Evolutionary conservation across 1,140 invertebrate genomes (phyloP).

Genomic region (Drosophila virilis): DNA sequence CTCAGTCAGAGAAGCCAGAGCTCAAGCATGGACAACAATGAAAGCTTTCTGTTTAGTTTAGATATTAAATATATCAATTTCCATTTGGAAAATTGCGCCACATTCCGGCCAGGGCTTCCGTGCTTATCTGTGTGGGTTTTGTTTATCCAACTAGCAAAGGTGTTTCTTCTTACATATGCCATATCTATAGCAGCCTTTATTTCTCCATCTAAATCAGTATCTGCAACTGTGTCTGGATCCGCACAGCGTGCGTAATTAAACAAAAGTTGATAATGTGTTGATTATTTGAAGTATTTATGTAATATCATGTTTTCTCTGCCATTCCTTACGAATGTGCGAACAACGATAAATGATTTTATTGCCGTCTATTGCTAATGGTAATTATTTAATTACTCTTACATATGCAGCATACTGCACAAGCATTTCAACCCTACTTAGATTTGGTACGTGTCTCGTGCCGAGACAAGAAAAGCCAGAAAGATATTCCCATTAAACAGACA

Average conservation of each 20-base stretch:
- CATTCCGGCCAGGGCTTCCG: not conserved
- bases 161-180: conserved; percentile 14
- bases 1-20: conserved; percentile 2
- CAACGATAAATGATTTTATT: conserved; percentile 24
- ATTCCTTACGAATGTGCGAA: not conserved
- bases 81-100: conserved; percentile 67
- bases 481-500: conserved; percentile 17
- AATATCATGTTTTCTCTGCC: conserved; percentile 41
- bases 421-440: not conserved
- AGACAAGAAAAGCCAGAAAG: not conserved
- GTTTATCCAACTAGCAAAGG: not conserved
- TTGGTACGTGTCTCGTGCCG: not conserved
- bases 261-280: conserved; percentile 79
- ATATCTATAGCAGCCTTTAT: conserved; percentile 18
- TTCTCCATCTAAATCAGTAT: conserved; percentile 22
- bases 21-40: conserved; percentile 30
- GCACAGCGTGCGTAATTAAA: conserved; percentile 65
- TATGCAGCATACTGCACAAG: conserved; percentile 6
- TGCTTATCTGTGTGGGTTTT: not conserved
- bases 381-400: conserved; percentile 77
- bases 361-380: conserved; percentile 48
- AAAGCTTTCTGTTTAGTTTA: conserved; percentile 72
- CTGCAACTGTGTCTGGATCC: conserved; percentile 19
- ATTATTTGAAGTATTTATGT: conserved; percentile 75
- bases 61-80: conserved; percentile 79